phyloP scores from a whole-genome alignment of 2,797 vertebrate species.

The Triplophysa yarkandensis region DNA sequence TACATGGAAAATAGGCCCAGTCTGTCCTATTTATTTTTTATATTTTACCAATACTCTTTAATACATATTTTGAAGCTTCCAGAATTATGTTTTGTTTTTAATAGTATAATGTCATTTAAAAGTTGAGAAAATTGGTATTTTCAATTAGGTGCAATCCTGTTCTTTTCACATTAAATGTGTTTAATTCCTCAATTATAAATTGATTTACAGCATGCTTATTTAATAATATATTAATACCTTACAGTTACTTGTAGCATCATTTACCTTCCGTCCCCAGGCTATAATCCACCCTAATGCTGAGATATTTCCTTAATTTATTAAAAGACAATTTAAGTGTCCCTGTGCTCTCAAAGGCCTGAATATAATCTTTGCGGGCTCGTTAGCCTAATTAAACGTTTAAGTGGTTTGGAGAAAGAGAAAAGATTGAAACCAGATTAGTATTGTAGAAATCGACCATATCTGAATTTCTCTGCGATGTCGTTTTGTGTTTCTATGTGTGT shows the following conservation, averaged over 20 bases:
- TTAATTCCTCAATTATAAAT: neutral
- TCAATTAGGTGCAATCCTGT: no score
- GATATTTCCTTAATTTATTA: neutral
- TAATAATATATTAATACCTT: neutral
- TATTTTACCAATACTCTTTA: no score
- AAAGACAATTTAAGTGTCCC: no score
- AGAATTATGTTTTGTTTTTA: neutral
- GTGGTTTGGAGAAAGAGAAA: neutral
- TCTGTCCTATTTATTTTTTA: neutral
- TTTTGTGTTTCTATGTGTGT: conserved; percentile 53
- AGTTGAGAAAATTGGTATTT: neutral
- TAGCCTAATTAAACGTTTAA: neutral
- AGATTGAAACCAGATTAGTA: conserved; percentile 6
- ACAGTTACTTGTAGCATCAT: no score
- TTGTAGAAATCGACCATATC: conserved; percentile 16
- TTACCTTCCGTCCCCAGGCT: no score
- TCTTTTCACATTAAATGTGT: neutral
- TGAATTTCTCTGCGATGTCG: conserved; percentile 24
- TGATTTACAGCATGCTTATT: neutral
- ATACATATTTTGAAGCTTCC: neutral
- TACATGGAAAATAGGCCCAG: no score
- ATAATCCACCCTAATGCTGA: no score
- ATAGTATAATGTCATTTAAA: neutral
- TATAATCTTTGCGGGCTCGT: neutral
- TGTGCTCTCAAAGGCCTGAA: neutral